Evolutionary conservation across 2,888 invertebrate genomes (phyloP), one percentile per base, ranked within the genome.

Genomic region (Aromia moschata): DNA sequence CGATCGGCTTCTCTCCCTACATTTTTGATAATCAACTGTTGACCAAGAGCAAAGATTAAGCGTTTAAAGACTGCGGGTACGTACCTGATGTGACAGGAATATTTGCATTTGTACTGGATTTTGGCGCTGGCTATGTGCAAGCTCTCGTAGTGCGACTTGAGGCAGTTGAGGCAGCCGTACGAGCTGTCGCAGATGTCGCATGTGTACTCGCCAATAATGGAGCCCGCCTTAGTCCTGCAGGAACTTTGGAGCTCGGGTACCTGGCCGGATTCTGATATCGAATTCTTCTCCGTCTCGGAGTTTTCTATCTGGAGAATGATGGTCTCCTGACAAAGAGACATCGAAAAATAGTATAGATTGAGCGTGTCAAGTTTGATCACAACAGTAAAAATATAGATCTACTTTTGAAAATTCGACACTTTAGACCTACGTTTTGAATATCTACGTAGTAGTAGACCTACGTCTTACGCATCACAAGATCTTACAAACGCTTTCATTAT

Each of bases 141-240:
- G n/a, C 67, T 67, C 55, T 70, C 69, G 20, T 70, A 71, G 45
- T 71, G 71, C 4, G 69, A 68, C 58, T 71, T 71, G 2, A 71
- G 61, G 38, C 71, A 71, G 44, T 69, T 70, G 25, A 71, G 59
- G 47, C 71, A 71, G 5, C 70, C 68, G 40, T 60, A 65, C 2
- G 45, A 49, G 7, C 17, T 52, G 10, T 49, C 37, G 37, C 65
- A 65, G 11, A 62, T 46, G 31, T 65, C 65, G 44, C 65, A 65
- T 2, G 40, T 51, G 45, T 49, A 65, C 5, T 44, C 58, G 25
- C 53, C 53, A 20, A 51, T 37, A 7, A 55, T 14, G 15, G 44
- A 15, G 7, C 56, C 40, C 5, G 12, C 17, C 14, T 46, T 51
- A 12, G 44, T 51, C 5, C 33, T 15, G 37, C 62, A 62, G 11